Evolutionary conservation across 2,888 invertebrate species (phyloP).

Genomic region (Caenorhabditis sp.): DNA sequence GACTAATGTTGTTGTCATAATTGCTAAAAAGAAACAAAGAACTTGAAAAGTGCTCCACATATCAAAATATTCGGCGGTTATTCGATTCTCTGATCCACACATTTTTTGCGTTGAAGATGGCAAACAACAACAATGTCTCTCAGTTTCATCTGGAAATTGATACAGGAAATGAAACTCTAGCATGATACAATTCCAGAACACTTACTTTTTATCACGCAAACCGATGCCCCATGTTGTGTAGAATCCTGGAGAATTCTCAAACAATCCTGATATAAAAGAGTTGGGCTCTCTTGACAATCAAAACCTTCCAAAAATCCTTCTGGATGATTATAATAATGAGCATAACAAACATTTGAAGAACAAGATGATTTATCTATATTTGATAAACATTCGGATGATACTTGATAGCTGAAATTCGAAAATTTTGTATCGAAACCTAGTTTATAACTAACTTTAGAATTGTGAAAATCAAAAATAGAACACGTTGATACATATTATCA

Average conservation of each 20-base stretch:
- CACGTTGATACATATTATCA: constrained; percentile 18
- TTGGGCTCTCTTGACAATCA: constrained; percentile 18
- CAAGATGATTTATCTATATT: background rate
- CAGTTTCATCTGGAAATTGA: constrained; percentile 7
- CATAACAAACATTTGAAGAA: constrained; percentile 25
- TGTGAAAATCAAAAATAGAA: constrained; percentile 13
- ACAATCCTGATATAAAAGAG: constrained; percentile 13
- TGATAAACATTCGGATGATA: background rate
- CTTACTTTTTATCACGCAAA: constrained; percentile 10
- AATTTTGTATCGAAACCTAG: no score
- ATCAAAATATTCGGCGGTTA: constrained; percentile 9
- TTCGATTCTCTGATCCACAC: constrained; percentile 17
- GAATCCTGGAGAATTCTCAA: constrained; percentile 2
- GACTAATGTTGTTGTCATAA: constrained; percentile 9
- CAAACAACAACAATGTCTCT: constrained; percentile 30
- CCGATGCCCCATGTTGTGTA: background rate
- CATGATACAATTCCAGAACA: background rate
- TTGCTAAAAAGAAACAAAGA: constrained; percentile 15
- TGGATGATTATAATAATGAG: constrained; percentile 12
- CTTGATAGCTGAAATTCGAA: constrained; percentile 18
- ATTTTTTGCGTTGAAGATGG: constrained; percentile 2
- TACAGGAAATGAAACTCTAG: background rate
- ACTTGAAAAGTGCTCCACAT: constrained; percentile 24
- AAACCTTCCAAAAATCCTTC: constrained; percentile 26
- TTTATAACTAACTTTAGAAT: background rate